Conservation (phyloP, 2,888 invertebrate genomes). For the Synergus itoensis region DNA sequence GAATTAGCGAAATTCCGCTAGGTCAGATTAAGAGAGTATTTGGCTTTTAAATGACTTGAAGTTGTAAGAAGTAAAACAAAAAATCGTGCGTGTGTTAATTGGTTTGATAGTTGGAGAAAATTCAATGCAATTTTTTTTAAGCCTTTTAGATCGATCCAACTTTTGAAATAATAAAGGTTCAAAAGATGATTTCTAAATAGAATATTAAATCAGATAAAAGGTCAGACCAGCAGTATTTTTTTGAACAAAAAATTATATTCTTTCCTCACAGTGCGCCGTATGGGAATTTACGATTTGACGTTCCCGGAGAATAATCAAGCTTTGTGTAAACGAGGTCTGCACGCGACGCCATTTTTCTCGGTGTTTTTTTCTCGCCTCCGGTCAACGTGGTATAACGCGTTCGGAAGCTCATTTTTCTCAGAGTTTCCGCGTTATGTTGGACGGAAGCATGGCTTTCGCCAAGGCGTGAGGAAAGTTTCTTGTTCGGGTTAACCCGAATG, state of each 20-base stretch:
- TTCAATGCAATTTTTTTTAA: no score
- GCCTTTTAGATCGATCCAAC: no score
- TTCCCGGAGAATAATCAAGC: conserved; percentile 50
- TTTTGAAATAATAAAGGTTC: not conserved
- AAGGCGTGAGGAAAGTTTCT: conserved; percentile 40
- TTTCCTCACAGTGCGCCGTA: not conserved
- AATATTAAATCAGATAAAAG: not conserved
- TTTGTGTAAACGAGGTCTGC: conserved; percentile 48
- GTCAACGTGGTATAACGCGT: conserved; percentile 45
- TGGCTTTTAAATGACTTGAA: no score
- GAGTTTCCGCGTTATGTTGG: conserved; percentile 40
- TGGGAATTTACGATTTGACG: conserved; percentile 49
- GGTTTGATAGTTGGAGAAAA: no score
- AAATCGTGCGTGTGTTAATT: no score
- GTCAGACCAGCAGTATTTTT: not conserved
- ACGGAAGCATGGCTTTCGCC: conserved; percentile 26
- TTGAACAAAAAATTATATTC: not conserved
- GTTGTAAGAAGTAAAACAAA: no score
- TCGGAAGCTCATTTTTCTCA: conserved; percentile 46
- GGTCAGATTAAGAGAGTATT: no score
- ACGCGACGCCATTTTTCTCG: conserved; percentile 46
- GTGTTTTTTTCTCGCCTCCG: conserved; percentile 20
- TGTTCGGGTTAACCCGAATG: conserved; percentile 38
- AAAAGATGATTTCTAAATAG: not conserved
- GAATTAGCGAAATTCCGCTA: no score